Evolutionary conservation across 2,113 vertebrate species (phyloP).

Genomic region (Gymnobelideus leadbeateri): DNA sequence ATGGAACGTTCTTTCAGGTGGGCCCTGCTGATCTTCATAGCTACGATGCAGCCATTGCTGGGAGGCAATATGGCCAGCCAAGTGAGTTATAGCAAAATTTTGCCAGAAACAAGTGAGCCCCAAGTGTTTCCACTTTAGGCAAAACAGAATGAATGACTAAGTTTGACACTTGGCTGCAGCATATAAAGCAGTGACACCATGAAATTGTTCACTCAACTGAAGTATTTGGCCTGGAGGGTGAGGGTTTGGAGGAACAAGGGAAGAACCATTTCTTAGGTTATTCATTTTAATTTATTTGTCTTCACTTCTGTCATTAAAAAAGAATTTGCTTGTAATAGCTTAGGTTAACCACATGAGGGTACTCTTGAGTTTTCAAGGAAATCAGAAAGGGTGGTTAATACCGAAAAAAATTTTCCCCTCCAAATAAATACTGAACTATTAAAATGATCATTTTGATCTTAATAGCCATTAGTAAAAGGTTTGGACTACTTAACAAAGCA

Average conservation of each 20-base stretch:
- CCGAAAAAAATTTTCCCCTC: not conserved
- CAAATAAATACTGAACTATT: not conserved
- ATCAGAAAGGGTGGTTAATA: not conserved
- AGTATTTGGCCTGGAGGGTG: not conserved
- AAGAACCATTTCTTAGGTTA: not conserved
- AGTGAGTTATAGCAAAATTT: not conserved
- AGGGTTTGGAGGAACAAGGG: not conserved
- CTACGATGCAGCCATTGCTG: not conserved
- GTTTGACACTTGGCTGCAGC: not conserved
- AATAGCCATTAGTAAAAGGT: not conserved
- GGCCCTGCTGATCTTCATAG: not conserved
- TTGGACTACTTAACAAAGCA: not conserved
- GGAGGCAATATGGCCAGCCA: not conserved
- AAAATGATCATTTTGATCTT: not conserved
- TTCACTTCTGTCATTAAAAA: not conserved
- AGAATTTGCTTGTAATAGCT: not conserved
- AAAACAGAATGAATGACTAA: not conserved
- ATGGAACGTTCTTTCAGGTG: not conserved
- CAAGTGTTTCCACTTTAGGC: not conserved
- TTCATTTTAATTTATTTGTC: not conserved
- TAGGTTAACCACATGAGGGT: not conserved
- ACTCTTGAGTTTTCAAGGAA: not conserved
- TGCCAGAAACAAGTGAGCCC: not conserved
- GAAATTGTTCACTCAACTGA: not conserved
- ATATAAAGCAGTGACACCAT: not conserved